A percentile compares a stretch with the other conserved stretches of the same genome.
Evolutionary conservation across 2,888 invertebrate species (phyloP).

Genomic region (Boloria selene): DNA sequence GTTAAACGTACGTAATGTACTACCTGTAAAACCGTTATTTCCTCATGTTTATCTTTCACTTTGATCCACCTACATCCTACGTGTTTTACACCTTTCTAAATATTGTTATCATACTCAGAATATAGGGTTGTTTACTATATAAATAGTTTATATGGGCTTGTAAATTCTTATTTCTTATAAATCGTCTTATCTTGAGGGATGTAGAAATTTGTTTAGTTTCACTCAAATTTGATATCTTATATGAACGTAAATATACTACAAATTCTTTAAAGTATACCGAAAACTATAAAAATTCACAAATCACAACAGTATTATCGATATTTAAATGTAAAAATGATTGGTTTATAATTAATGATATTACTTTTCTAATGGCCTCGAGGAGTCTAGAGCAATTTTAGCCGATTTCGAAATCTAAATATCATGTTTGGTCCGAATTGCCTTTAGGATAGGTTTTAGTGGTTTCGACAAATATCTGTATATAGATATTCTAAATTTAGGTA

Average conservation of each 20-base stretch:
- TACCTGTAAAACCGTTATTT: neutral
- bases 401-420: slow-evolving; percentile 7
- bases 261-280: too few species aligned
- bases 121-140: slow-evolving; percentile 5
- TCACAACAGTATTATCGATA: too few species aligned
- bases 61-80: slow-evolving; percentile 11
- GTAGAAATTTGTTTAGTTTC: neutral
- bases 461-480: neutral
- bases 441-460: neutral
- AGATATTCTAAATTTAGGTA: neutral
- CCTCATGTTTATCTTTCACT: slow-evolving; percentile 14
- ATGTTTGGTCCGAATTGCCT: neutral
- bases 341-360: slow-evolving; percentile 4
- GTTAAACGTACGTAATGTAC: too few species aligned
- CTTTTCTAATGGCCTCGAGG: slow-evolving; percentile 1
- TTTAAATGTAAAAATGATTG: too few species aligned
- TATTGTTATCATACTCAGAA: slow-evolving; percentile 16
- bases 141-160: slow-evolving; percentile 3
- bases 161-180: slow-evolving; percentile 6
- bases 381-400: slow-evolving; percentile 1
- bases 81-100: slow-evolving; percentile 9
- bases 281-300: too few species aligned
- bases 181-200: slow-evolving; percentile 6
- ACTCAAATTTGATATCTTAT: neutral
- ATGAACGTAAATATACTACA: neutral